A percentile compares a stretch with the other conserved stretches of the same genome.
Evolutionary conservation across 30 jellyfish, hydroid and myxozoan species (phyloP).

Genomic region (Cassiopea andromeda): DNA sequence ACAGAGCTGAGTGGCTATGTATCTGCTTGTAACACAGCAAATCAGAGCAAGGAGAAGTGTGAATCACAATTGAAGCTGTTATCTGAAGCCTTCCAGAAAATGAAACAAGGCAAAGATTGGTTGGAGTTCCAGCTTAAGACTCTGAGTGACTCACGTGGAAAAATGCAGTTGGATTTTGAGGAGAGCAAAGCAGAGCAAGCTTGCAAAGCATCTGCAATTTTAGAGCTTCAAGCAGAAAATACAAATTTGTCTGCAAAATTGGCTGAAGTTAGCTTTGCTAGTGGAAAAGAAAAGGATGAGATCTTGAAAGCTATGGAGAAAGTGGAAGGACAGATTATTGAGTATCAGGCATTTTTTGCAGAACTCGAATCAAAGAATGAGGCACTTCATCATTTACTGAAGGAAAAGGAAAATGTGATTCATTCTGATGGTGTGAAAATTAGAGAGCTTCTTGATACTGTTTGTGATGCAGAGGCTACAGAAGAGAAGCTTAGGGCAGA

Average conservation of each 20-base stretch:
- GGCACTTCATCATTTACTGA: not conserved
- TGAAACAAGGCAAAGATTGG: constrained; percentile 63
- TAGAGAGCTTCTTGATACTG: constrained; percentile 23
- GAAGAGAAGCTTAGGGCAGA: constrained; percentile 18
- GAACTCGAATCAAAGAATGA: constrained; percentile 42
- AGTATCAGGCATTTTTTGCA: constrained; percentile 14
- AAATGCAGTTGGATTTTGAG: constrained; percentile 60
- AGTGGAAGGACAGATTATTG: constrained; percentile 34
- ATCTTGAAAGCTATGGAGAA: constrained; percentile 44
- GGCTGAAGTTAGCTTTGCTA: constrained; percentile 21
- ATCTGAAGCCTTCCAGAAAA: constrained; percentile 63
- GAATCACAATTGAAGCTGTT: constrained; percentile 39
- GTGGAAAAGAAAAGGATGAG: constrained; percentile 49
- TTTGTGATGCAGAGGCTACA: constrained; percentile 29
- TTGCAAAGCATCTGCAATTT: constrained; percentile 7
- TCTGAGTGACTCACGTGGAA: constrained; percentile 61
- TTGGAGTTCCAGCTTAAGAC: constrained; percentile 63
- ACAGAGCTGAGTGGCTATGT: constrained; percentile 9
- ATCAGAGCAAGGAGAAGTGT: constrained; percentile 20
- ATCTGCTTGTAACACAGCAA: not conserved
- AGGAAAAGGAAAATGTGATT: constrained; percentile 19
- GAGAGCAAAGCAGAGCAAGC: constrained; percentile 37
- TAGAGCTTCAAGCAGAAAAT: constrained; percentile 38
- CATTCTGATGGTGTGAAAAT: constrained; percentile 22
- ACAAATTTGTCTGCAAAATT: constrained; percentile 20